Base-by-base conservation (phyloP, 2,113 vertebrate species). In the Beaufortia kweichowensis region DNA sequence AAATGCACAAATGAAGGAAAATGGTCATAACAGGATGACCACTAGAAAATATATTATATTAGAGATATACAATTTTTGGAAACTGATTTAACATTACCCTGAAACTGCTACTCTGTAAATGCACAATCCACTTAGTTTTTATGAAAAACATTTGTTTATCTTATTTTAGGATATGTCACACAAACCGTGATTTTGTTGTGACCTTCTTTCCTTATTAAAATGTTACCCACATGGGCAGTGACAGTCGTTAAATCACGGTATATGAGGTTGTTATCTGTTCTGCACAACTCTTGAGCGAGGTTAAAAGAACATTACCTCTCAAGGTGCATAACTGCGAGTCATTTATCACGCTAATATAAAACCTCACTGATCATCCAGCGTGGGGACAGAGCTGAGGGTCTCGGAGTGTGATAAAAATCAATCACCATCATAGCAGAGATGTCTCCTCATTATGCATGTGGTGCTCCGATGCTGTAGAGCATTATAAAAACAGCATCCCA, bases 291-390 rank as follows among this genome's bases (percentile, higher is more conserved):
- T 23, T 70, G 59, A 48, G 68, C 11, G 21, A 76, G 82, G 71
- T 62, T 81, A 85, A 80, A 75, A 79, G 67, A 77, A 88, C 83
- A 85, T 79, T 67, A 77, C 76, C 75, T 79, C 75, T 85, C 78
- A 24, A 48, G 79, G 73, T 77, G 53, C 69, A 80, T 63, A 71
- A 82, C 67, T 62, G 35, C 43, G 41, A 57, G 59, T 64, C 79
- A 85, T 91, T 86, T 46, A 85, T 90, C 89, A 87, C 76, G 74
- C 80, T 86, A 82, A 84, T 76, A 83, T 65, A 76, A 81, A 80
- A 79, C 78, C 68, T 84, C 81, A 85, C 60, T 75, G 82, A 86
- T 88, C 81, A 84, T 76, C 59, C 81, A 67, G 78, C 75, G 74
- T 80, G 84, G 77, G 81, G 83, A 83, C 85, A 81, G 68, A 43